These are phyloP conservation scores for Gallinago solitaria DNA, from an alignment of 2,797 vertebrate species.

Conservation along the genomic window DNA sequence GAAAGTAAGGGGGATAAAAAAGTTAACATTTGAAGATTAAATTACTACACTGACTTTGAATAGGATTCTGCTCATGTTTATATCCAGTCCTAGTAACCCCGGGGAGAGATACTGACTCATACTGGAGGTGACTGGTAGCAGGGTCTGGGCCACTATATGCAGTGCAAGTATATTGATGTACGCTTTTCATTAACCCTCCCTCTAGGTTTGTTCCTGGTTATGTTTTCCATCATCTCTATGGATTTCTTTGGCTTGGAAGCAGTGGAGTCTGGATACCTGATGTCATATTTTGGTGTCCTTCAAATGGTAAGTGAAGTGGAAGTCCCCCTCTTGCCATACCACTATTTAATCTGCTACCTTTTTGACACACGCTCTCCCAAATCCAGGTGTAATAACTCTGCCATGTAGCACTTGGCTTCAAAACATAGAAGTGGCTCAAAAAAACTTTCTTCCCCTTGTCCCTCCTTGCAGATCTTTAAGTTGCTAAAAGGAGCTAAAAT, in stretches of 20 bases:
- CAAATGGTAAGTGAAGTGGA: conserved; percentile 85
- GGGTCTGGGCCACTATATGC: neutral
- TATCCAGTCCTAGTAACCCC: neutral
- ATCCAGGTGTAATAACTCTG: neutral
- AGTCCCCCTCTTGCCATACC: neutral
- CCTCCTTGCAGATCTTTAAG: neutral
- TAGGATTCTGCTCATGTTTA: conserved; percentile 23
- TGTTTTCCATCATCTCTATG: conserved; percentile 92
- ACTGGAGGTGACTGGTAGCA: neutral
- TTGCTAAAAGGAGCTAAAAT: neutral
- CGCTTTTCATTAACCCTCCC: neutral
- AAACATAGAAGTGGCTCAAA: neutral
- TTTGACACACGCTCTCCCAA: neutral
- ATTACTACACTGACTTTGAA: conserved; percentile 29
- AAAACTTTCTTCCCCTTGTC: neutral
- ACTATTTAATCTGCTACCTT: neutral
- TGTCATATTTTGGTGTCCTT: conserved; percentile 89
- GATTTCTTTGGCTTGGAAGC: conserved; percentile 90
- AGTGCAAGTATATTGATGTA: neutral
- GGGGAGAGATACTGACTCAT: conserved; percentile 3
- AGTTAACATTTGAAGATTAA: conserved; percentile 45
- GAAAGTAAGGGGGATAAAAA: conserved; percentile 57
- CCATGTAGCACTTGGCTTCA: neutral
- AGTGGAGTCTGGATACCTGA: conserved; percentile 87
- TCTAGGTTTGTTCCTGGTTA: conserved; percentile 90